Base-by-base conservation (phyloP, 1,140 invertebrate species). In the Pararge aegeria region DNA sequence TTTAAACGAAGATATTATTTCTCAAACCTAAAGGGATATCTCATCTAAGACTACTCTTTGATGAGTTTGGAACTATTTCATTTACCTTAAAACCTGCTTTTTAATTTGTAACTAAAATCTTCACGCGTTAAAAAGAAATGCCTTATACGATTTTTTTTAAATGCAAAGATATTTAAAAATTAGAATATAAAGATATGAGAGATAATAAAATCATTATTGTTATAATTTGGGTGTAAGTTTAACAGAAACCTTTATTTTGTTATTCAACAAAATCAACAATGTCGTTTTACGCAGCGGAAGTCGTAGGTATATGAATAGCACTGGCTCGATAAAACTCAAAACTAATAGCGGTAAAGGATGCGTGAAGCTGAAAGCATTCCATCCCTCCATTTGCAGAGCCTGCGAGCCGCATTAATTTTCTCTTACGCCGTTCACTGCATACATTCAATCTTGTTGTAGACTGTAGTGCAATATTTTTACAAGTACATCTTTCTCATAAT, bases 1-100 rank as follows among this genome's bases (percentile, higher is more conserved):
- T 63, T 63, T 63, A 63, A 63, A 56, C 49, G 61, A 63, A 63
- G 38, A 63, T 63, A 63, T 54, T 63, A 63, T 62, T 56, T 7
- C 30, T n/a, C n/a, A 12, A 10, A 34, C 30, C 30, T 34, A 57
- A 54, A 56, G 38, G 48, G 19, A 63, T 63, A 63, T 56, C 46
- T 56, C 54, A 44, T 55, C 60, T 52, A 40, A 62, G 38, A 52
- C 20, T 50, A 40, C 54, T 62, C 55, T 56, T 53, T 24, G 37
- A 19, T 34, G 48, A 61, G 60, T 56, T 56, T 37, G 29, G 42
- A 42, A 59, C 40, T 52, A 21, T 63, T 55, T 53, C 38, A 56
- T 44, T 63, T 61, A 50, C 52, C 19, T 44, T 44, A 19, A 44
- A 20, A 44, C 1, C 13, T 13, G 10, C 6, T 42, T 20, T 46